Conservation (phyloP, 35 echinoderm and acorn worm species). For the Chiridota heheva region DNA sequence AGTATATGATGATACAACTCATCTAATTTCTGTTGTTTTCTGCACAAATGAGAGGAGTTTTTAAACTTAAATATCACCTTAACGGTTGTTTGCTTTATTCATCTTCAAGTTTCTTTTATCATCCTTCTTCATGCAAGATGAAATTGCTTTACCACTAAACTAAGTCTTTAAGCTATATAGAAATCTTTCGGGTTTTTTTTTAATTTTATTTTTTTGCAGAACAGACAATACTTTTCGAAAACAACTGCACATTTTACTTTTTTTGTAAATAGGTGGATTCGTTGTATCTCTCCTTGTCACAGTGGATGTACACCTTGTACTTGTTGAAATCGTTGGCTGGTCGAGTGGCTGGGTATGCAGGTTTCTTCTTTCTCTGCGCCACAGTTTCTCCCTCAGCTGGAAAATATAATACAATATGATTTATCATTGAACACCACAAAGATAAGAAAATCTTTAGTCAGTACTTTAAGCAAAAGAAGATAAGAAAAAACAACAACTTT, state of each 20-base stretch:
- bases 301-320: conserved; percentile 77
- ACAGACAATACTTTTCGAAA: conserved; percentile 1
- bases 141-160: too few relatives aligned
- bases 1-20: too few relatives aligned
- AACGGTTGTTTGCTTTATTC: too few relatives aligned
- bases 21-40: too few relatives aligned
- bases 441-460: neutral
- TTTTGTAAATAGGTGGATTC: conserved; percentile 88
- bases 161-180: neutral
- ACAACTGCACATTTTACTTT: conserved; percentile 57
- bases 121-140: too few relatives aligned
- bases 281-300: conserved; percentile 77
- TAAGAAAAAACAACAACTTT: too few relatives aligned
- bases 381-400: conserved; percentile 64
- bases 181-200: neutral
- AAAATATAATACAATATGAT: conserved; percentile 1
- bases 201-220: too few relatives aligned
- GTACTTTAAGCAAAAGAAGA: neutral
- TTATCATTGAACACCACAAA: neutral
- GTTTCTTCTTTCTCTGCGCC: conserved; percentile 36
- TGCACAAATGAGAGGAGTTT: too few relatives aligned
- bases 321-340: conserved; percentile 75
- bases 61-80: too few relatives aligned
- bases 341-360: conserved; percentile 52
- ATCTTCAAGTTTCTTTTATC: too few relatives aligned